A percentile compares a stretch with the other conserved stretches of the same genome.
These are phyloP conservation scores for Ambastaia sidthimunki DNA, from an alignment of 2,797 vertebrate genomes.

Conservation along the genomic window DNA sequence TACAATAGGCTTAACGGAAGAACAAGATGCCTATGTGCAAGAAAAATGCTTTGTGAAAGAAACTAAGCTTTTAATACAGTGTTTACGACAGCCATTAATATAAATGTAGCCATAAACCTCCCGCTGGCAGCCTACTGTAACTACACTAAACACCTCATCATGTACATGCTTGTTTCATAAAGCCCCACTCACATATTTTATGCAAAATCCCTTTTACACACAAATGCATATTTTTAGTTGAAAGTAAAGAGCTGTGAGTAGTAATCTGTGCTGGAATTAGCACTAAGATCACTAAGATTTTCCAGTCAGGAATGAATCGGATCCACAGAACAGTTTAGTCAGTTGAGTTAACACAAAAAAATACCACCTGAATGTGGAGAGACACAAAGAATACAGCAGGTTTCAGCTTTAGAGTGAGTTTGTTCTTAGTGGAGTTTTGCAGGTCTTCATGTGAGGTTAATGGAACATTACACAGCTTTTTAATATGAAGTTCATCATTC, in stretches of 20 bases:
- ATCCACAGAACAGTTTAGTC: too few species aligned
- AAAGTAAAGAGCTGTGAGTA: too few species aligned
- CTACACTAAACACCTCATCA: conserved; percentile 30
- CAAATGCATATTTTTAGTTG: too few species aligned
- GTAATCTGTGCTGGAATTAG: too few species aligned
- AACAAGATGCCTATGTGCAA: conserved; percentile 20
- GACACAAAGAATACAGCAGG: not conserved
- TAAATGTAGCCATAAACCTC: conserved; percentile 25
- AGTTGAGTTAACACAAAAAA: too few species aligned
- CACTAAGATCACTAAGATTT: too few species aligned
- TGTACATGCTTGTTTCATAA: too few species aligned
- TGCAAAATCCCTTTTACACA: not conserved
- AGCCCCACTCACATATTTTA: too few species aligned
- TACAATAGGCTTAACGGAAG: too few species aligned
- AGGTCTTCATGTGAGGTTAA: not conserved
- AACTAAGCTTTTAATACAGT: conserved; percentile 6
- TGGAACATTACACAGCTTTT: not conserved
- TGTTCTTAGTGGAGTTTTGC: too few species aligned
- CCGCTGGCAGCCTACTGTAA: conserved; percentile 20
- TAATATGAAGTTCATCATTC: not conserved
- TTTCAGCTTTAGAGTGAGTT: too few species aligned
- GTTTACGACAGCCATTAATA: conserved; percentile 11
- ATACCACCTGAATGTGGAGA: conserved; percentile 16
- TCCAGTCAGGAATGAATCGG: too few species aligned
- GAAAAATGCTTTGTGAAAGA: conserved; percentile 20